Base-by-base conservation (phyloP, 2,888 invertebrate genomes). In the Drosophila mimica region DNA sequence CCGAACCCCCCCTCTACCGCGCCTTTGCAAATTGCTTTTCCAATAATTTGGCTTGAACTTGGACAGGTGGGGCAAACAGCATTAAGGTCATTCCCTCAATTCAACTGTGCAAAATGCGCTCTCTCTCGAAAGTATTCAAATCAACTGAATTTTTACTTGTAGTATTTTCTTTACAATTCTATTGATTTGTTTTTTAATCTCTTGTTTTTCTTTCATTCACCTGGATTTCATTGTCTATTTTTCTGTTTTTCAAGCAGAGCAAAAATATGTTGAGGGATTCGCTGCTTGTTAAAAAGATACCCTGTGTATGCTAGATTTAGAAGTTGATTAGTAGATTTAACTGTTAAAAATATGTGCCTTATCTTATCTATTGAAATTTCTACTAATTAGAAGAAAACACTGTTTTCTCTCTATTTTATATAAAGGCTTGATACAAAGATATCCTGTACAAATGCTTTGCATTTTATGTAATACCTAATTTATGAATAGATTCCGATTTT, bases 31-130 rank as follows among this genome's bases (percentile, higher is more conserved):
- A 75, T 80, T 82, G 63, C 49, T 79, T 82, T 79, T 70, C 71
- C 83, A 74, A 79, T 79, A 79, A 59, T 76, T 75, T 33, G 28
- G 59, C 63, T 59, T 79, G 68, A 82, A 73, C 82, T 73, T 81
- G 79, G n/a, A 7, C 28, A 70, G 57, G 20, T 31, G n/a, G 8
- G 25, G 25, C 15, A 25, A 15, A 8, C 8, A 3, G 60, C 36
- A 17, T 38, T 31, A 36, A 64, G 43, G 69, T 8, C n/a, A 34
- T 25, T 30, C 38, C 59, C 58, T 58, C 66, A 53, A 54, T 63
- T 63, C 25, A 76, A 57, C 65, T 57, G 60, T 54, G 51, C 53
- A 51, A 30, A 57, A 62, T 56, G 25, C n/a, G 2, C 11, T 20
- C 5, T 25, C 20, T 31, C 17, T 25, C n/a, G 11, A 11, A 56